Percentiles rank a stretch among this genome's conserved stretches.
Evolutionary conservation across 2,113 vertebrate genomes (phyloP).

Genomic region (Bagarius yarrelli): DNA sequence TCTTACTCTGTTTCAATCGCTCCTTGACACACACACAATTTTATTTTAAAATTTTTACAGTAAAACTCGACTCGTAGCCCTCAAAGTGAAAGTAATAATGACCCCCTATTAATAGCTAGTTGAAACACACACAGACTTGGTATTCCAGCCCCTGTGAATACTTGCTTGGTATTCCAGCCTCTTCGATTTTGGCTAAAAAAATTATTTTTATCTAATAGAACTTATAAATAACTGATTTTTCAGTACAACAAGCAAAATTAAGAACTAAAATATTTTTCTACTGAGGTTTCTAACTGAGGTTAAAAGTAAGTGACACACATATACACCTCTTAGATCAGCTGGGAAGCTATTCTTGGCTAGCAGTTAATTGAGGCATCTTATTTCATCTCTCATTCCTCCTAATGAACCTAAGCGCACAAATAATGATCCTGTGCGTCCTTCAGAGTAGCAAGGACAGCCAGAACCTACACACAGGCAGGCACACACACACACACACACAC

Average conservation of each 20-base stretch:
- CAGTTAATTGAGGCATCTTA: slow-evolving; percentile 46
- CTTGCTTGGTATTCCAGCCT: too few relatives aligned
- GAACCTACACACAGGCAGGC: slow-evolving; percentile 11
- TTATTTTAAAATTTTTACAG: slow-evolving; percentile 22
- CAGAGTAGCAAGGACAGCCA: slow-evolving; percentile 51
- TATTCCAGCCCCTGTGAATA: too few relatives aligned
- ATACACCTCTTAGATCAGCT: slow-evolving; percentile 1
- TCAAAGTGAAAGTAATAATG: slow-evolving; percentile 40
- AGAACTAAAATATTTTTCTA: not conserved
- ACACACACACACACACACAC: not conserved
- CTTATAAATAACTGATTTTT: too few relatives aligned
- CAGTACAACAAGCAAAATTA: not conserved
- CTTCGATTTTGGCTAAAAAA: too few relatives aligned
- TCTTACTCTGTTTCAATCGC: not conserved
- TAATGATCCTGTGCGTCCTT: slow-evolving; percentile 57
- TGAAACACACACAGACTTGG: too few relatives aligned
- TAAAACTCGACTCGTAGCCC: slow-evolving; percentile 4
- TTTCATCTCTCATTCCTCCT: slow-evolving; percentile 52
- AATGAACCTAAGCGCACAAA: slow-evolving; percentile 53
- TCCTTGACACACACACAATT: slow-evolving; percentile 4
- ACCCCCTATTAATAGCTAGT: slow-evolving; percentile 27
- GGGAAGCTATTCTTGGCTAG: slow-evolving; percentile 39
- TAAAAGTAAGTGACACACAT: not conserved
- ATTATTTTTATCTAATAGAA: too few relatives aligned
- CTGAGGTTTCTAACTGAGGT: not conserved